A percentile compares a stretch with the other conserved stretches of the same genome.
These are phyloP conservation scores for Heteropelma amictum DNA, from an alignment of 2,888 invertebrate species.

Conservation along the genomic window DNA sequence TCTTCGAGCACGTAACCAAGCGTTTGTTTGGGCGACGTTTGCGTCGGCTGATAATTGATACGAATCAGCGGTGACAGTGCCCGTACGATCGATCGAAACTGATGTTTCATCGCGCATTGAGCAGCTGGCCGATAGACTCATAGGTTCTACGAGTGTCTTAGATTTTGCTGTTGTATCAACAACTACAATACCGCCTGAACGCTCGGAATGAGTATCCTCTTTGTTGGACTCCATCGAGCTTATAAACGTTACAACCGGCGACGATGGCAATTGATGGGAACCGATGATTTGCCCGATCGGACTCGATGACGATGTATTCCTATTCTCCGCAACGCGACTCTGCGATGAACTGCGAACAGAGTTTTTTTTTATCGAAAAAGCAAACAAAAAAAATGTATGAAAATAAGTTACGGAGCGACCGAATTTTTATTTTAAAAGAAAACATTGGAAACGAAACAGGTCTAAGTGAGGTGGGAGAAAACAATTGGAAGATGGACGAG, in stretches of 20 bases:
- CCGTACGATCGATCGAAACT: conserved; percentile 44
- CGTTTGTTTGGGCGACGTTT: conserved; percentile 84
- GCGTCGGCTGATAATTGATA: conserved; percentile 82
- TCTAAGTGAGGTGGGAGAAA: too few relatives aligned
- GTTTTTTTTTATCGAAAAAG: too few relatives aligned
- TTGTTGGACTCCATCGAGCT: conserved; percentile 63
- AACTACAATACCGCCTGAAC: not conserved
- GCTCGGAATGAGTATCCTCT: conserved; percentile 58
- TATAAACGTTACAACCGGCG: conserved; percentile 65
- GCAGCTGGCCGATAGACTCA: not conserved
- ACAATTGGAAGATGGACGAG: too few relatives aligned
- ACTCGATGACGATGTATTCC: conserved; percentile 57
- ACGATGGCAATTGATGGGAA: conserved; percentile 65
- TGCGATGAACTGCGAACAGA: conserved; percentile 67
- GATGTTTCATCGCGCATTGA: conserved; percentile 62
- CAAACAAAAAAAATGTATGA: too few relatives aligned
- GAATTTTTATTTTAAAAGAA: too few relatives aligned
- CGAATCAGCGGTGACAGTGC: not conserved
- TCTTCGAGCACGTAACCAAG: conserved; percentile 89
- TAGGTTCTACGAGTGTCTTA: not conserved
- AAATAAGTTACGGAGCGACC: too few relatives aligned
- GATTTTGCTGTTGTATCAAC: conserved; percentile 7
- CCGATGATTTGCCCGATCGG: conserved; percentile 61
- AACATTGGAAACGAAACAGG: too few relatives aligned
- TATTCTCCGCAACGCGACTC: conserved; percentile 58